phyloP scores from a whole-genome alignment of 2,113 vertebrate species.

The Acanthisitta chloris region DNA sequence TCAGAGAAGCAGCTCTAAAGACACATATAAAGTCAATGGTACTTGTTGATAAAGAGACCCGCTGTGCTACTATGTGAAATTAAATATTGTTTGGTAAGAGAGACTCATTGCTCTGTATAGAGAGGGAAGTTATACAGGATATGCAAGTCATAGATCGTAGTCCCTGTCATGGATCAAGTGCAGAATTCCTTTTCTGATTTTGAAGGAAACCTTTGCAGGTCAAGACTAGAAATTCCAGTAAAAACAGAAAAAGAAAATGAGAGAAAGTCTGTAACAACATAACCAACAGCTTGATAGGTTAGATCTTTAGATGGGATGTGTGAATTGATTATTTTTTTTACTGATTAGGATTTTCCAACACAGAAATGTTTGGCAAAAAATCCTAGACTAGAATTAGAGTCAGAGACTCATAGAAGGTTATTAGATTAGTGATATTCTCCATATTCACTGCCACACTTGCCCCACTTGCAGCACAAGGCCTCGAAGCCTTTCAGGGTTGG shows the following conservation, averaged over 20 bases:
- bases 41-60: background rate
- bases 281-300: background rate
- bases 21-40: background rate
- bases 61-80: background rate
- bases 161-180: background rate
- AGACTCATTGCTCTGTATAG: background rate
- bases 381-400: background rate
- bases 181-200: background rate
- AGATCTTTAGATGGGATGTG: background rate
- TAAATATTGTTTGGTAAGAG: background rate
- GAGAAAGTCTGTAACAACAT: background rate
- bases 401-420: fast-evolving
- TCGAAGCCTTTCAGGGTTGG: background rate
- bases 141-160: background rate
- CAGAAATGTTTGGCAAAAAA: background rate
- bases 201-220: background rate
- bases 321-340: background rate
- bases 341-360: background rate
- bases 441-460: background rate
- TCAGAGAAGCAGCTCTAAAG: background rate
- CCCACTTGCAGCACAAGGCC: background rate
- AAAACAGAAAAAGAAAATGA: background rate
- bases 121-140: background rate
- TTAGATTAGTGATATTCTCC: background rate
- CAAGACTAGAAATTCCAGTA: background rate